These are phyloP conservation scores for Mimumesa dahlbomi DNA, from an alignment of 2,888 invertebrate species.

Conservation along the genomic window DNA sequence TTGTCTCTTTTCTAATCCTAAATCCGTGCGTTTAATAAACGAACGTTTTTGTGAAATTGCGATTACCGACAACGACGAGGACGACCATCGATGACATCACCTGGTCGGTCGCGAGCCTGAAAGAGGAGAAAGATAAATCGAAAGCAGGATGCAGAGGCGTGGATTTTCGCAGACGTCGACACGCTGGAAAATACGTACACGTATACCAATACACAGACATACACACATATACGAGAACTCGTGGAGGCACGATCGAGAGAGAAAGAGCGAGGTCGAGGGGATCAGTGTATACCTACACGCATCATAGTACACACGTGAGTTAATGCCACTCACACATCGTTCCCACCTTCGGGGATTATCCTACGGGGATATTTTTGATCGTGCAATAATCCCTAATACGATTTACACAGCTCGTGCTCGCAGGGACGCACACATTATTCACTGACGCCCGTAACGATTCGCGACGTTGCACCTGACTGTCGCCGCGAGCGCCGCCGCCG, in stretches of 20 bases:
- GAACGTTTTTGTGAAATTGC: too few relatives aligned
- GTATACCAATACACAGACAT: constrained; percentile 9
- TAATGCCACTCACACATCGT: constrained; percentile 76
- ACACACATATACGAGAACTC: constrained; percentile 9
- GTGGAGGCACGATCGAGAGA: constrained; percentile 25
- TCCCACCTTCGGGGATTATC: constrained; percentile 76
- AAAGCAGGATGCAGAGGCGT: constrained; percentile 70
- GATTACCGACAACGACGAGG: constrained; percentile 37
- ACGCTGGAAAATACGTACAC: constrained; percentile 27
- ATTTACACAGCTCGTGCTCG: constrained; percentile 77
- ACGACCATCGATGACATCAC: constrained; percentile 52
- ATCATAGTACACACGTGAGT: constrained; percentile 60
- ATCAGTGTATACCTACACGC: constrained; percentile 57
- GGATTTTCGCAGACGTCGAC: constrained; percentile 64
- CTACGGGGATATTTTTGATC: constrained; percentile 79
- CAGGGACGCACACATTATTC: constrained; percentile 66
- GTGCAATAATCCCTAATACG: constrained; percentile 80
- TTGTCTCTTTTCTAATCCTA: too few relatives aligned
- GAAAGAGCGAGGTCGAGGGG: constrained; percentile 61
- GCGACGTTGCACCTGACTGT: constrained; percentile 52
- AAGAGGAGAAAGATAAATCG: constrained; percentile 71
- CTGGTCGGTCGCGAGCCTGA: constrained; percentile 53
- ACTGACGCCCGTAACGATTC: constrained; percentile 57
- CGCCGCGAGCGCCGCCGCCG: constrained; percentile 4
- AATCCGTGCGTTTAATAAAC: too few relatives aligned